Conservation (phyloP, 2,113 vertebrate species). For the Talpa occidentalis region DNA sequence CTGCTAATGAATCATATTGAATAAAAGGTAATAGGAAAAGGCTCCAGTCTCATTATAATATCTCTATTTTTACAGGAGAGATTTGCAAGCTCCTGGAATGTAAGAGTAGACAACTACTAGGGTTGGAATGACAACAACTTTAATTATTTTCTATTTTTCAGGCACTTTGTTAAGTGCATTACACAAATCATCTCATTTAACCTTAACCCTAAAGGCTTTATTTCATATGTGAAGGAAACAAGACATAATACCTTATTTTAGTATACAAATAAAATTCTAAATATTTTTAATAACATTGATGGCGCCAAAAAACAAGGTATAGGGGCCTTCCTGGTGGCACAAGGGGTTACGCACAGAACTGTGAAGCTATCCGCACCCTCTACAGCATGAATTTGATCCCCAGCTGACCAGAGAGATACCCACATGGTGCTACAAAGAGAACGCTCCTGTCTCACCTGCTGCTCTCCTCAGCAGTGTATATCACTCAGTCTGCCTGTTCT, state of each 20-base stretch:
- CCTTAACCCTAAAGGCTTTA: background rate
- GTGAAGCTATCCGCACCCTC: too few species aligned
- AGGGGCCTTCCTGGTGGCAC: too few species aligned
- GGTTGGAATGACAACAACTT: accelerated
- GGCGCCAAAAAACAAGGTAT: background rate
- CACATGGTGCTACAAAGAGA: too few species aligned
- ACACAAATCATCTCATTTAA: background rate
- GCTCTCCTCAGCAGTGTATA: too few species aligned
- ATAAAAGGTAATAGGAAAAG: background rate
- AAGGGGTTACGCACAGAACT: too few species aligned
- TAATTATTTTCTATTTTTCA: background rate
- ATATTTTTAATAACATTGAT: background rate
- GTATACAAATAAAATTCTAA: background rate
- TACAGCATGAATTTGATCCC: too few species aligned
- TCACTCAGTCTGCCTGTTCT: too few species aligned
- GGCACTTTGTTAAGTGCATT: background rate
- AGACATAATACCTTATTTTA: background rate
- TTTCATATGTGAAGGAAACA: background rate
- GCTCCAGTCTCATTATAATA: background rate
- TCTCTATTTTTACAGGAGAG: background rate
- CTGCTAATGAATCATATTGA: background rate
- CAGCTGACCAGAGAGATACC: too few species aligned
- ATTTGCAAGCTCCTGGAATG: background rate
- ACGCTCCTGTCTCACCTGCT: too few species aligned
- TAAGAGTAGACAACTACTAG: background rate